These are phyloP conservation scores for Alethe diademata DNA, from an alignment of 2,113 vertebrate species.

Conservation along the genomic window DNA sequence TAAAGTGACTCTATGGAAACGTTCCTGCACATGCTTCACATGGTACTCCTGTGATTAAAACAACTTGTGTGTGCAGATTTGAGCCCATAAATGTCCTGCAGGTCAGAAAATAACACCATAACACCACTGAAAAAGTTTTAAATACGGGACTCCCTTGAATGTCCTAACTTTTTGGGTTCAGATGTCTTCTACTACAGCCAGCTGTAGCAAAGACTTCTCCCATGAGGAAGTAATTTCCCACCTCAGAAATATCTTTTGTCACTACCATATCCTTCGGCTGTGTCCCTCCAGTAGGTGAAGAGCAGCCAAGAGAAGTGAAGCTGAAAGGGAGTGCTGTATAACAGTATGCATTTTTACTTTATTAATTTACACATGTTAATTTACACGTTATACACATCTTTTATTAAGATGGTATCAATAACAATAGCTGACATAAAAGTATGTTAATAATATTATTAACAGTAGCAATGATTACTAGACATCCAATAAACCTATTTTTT, in stretches of 20 bases:
- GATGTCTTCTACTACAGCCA: background rate
- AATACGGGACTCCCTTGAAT: background rate
- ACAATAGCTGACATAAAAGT: background rate
- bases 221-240: background rate
- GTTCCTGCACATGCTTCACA: rapidly evolving
- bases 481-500: background rate
- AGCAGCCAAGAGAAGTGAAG: background rate
- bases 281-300: background rate
- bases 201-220: background rate
- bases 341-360: background rate
- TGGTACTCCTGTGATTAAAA: background rate
- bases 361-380: background rate
- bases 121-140: background rate
- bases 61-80: background rate
- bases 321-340: background rate
- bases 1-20: background rate
- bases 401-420: background rate
- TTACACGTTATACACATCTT: too few species aligned
- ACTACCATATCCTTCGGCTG: background rate
- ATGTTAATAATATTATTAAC: background rate
- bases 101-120: background rate
- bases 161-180: background rate
- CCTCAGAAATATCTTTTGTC: background rate
- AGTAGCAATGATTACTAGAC: background rate
- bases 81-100: background rate